phyloP scores from a whole-genome alignment of 2,797 vertebrate species.

The Alauda arvensis region DNA sequence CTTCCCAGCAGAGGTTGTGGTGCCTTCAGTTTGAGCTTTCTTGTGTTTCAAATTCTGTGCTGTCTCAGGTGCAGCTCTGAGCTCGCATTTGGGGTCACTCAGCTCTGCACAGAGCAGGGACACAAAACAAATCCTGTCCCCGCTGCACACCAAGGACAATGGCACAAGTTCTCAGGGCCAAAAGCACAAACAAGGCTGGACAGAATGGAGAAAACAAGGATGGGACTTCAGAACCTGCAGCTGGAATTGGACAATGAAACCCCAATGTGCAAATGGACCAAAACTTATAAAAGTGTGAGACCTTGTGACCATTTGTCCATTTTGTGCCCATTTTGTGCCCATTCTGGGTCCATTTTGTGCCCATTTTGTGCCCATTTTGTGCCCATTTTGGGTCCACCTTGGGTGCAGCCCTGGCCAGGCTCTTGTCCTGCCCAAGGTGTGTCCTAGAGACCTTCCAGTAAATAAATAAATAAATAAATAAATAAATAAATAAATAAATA shows the following conservation, averaged over 20 bases:
- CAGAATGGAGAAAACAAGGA: neutral
- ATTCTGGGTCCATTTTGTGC: too few species aligned
- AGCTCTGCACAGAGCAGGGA: neutral
- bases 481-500: neutral
- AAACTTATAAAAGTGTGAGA: neutral
- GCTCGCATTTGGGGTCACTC: neutral
- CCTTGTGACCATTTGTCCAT: accelerated
- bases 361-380: too few species aligned
- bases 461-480: neutral
- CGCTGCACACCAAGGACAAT: neutral
- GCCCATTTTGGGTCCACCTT: neutral
- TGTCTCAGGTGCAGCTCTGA: neutral
- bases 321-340: neutral
- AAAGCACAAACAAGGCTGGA: neutral
- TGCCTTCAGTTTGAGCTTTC: neutral
- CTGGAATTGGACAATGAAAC: neutral
- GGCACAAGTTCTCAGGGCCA: neutral
- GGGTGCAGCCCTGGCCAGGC: neutral
- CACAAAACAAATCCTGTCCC: neutral
- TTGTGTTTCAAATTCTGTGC: neutral
- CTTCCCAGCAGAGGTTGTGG: neutral
- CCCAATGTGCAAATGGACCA: neutral
- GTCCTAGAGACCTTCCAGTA: neutral
- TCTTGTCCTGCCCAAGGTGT: neutral
- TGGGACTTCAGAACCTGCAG: neutral